Percentiles rank a stretch among this genome's conserved stretches.
These are phyloP conservation scores for Cacoxenus indagator DNA, from an alignment of 2,888 invertebrate genomes.

Conservation along the genomic window DNA sequence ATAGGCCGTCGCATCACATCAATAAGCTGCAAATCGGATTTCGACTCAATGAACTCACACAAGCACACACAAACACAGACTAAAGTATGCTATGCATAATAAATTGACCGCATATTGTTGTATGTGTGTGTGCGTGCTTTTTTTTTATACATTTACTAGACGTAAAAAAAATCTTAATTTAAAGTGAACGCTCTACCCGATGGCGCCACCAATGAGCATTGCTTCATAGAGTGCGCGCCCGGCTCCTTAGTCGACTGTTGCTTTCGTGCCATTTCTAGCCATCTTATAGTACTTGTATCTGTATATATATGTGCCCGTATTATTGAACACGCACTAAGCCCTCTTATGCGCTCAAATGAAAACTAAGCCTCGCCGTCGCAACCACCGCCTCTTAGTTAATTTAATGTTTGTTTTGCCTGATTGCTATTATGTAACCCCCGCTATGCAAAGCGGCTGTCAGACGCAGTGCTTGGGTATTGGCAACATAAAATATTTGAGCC, in stretches of 20 bases:
- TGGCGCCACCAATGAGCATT: too few relatives aligned
- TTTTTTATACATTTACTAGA: too few relatives aligned
- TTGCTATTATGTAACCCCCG: neutral
- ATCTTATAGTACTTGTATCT: too few relatives aligned
- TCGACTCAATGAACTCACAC: slow-evolving; percentile 45
- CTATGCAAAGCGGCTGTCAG: slow-evolving; percentile 12
- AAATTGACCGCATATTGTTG: slow-evolving; percentile 64
- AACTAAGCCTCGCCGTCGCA: too few relatives aligned
- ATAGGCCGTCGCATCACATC: slow-evolving; percentile 9
- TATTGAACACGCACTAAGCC: too few relatives aligned
- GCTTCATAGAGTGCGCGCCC: too few relatives aligned
- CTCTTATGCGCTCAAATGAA: too few relatives aligned
- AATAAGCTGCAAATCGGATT: slow-evolving; percentile 48
- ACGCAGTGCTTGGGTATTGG: slow-evolving; percentile 35
- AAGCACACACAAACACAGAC: slow-evolving; percentile 1
- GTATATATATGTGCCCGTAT: too few relatives aligned
- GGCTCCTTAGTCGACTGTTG: too few relatives aligned
- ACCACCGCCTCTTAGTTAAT: slow-evolving; percentile 12
- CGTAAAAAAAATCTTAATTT: too few relatives aligned
- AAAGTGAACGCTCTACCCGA: too few relatives aligned
- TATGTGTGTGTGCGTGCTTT: slow-evolving; percentile 30
- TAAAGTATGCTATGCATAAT: slow-evolving; percentile 34
- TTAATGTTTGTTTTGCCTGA: slow-evolving; percentile 2
- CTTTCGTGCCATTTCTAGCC: too few relatives aligned
- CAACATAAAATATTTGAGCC: slow-evolving; percentile 58